Conservation (phyloP, 2,888 invertebrate species). For the Tachina fera region DNA sequence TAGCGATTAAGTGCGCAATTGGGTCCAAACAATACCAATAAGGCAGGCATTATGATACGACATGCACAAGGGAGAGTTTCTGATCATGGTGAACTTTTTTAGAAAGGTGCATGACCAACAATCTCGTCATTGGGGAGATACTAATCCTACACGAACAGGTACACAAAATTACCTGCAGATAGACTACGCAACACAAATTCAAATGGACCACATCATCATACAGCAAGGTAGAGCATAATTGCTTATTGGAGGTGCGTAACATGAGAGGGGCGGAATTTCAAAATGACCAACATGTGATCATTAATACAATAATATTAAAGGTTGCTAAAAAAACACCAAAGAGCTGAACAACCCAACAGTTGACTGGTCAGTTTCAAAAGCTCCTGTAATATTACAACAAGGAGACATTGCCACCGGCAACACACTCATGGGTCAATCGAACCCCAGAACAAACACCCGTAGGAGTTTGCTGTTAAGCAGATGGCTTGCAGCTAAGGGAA, state of each 20-base stretch:
- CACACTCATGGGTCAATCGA: too few relatives aligned
- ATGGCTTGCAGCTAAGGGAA: too few relatives aligned
- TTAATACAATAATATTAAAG: background rate
- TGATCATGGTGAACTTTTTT: background rate
- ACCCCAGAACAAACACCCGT: too few relatives aligned
- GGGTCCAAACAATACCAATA: background rate
- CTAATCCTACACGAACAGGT: background rate
- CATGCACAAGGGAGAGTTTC: background rate
- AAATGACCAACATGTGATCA: slow-evolving; percentile 1
- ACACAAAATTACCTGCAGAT: slow-evolving; percentile 3
- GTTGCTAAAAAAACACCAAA: too few relatives aligned
- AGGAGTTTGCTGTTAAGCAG: too few relatives aligned
- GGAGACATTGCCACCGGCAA: too few relatives aligned
- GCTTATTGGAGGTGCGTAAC: background rate
- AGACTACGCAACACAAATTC: background rate
- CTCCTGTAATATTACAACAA: too few relatives aligned
- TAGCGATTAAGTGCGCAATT: background rate
- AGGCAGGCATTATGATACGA: background rate
- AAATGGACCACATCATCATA: background rate
- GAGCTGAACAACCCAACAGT: too few relatives aligned
- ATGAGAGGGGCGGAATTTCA: background rate
- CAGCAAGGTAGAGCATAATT: background rate
- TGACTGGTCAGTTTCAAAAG: too few relatives aligned
- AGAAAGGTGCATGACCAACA: background rate
- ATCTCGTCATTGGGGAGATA: slow-evolving; percentile 5